Percentiles rank a stretch among this genome's conserved stretches.
phyloP scores from a whole-genome alignment of 2,888 invertebrate species.

The Eristalis arbustorum region DNA sequence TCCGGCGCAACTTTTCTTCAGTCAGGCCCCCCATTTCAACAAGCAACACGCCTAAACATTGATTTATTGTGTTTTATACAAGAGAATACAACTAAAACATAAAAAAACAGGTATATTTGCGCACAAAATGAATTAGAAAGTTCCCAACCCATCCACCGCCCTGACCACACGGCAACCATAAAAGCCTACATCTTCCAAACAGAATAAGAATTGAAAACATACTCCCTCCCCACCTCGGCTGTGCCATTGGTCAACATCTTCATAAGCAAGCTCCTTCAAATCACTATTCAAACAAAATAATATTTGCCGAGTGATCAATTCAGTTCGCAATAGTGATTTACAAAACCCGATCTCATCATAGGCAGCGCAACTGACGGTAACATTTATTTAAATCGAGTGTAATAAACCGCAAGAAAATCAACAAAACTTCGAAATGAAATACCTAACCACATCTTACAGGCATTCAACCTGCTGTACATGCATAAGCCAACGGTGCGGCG shows the following conservation, averaged over 20 bases:
- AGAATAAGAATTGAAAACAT: too few relatives aligned
- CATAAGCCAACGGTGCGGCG: neutral
- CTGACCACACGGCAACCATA: too few relatives aligned
- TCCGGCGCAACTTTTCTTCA: too few relatives aligned
- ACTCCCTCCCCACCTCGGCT: neutral
- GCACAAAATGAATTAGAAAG: too few relatives aligned
- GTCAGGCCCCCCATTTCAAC: too few relatives aligned
- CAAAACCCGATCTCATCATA: neutral
- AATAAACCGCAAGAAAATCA: conserved; percentile 20
- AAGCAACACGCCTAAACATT: too few relatives aligned
- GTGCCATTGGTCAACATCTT: neutral
- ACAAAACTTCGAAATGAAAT: conserved; percentile 23
- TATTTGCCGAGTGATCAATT: neutral
- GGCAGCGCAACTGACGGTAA: neutral
- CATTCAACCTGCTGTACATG: neutral
- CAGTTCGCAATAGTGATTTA: neutral
- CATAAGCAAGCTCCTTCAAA: neutral
- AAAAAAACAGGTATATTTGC: too few relatives aligned
- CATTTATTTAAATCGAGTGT: neutral
- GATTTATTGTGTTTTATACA: too few relatives aligned
- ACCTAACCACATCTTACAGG: neutral
- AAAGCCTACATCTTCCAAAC: too few relatives aligned
- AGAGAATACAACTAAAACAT: too few relatives aligned
- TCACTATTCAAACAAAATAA: neutral
- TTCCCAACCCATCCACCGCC: too few relatives aligned